Base-by-base conservation (phyloP, 2,113 vertebrate species). In the Oncorhynchus tshawytscha region DNA sequence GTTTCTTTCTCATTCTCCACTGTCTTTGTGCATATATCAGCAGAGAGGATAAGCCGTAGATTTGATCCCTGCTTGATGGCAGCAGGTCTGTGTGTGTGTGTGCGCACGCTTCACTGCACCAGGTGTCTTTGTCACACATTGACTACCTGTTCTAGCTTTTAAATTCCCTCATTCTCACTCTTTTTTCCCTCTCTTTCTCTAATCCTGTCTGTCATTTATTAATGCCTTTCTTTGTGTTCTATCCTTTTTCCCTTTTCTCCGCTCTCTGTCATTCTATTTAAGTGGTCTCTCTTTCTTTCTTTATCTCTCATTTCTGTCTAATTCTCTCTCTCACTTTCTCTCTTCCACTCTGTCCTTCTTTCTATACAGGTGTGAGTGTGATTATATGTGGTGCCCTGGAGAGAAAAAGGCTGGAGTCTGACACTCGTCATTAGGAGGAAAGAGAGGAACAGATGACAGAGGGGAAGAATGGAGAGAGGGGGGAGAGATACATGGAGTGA, bases 401-500 rank as follows among this genome's bases (percentile, higher is more conserved):
- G 76, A 75, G 76, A 73, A 48, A 70, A 64, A 18, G 29, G 9
- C 39, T 45, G 9, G 39, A 39, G 8, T 39, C 8, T 39, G 39
- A 12, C 39, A 45, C 39, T 45, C 9, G 9, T 1, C 39, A 45
- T 11, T 45, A 45, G 76, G 70, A 70, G 80, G 72, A 80, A 64
- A 64, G 62, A 25, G 22, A 25, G 62, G 22, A 25, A n/a, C 22
- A 64, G 54, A 7, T 57, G 54, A 57, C 15, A 57, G 54, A 57
- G 18, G 54, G 20, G 54, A 1, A 7, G 18, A 4, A 27, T 20
- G 78, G 77, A 74, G 65, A 82, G 54, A 16, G 49, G 77, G 77
- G 39, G 39, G 39, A 45, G 39, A 45, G 7, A 39, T 9, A 39
- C 7, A 86, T 76, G 71, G 84, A 86, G 83, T 83, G 81, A 83